Evolutionary conservation across 2,797 vertebrate genomes (phyloP).

Genomic region (Microctenopoma stevenorrisi): DNA sequence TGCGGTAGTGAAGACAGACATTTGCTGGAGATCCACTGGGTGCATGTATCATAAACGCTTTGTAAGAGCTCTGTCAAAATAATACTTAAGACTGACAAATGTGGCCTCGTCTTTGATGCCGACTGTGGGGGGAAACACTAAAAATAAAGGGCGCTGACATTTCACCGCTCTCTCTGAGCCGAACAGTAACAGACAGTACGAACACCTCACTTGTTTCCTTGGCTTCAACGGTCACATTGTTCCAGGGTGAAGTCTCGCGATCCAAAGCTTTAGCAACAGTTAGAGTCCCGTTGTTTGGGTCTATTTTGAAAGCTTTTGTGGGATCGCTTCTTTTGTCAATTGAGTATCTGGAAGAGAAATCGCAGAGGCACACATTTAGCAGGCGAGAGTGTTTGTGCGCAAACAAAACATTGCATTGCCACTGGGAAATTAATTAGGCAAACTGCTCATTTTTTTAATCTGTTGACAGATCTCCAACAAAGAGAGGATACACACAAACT

Average conservation of each 20-base stretch:
- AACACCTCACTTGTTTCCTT: slow-evolving; percentile 89
- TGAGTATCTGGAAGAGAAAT: slow-evolving; percentile 86
- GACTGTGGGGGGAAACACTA: neutral
- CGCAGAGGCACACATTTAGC: slow-evolving; percentile 52
- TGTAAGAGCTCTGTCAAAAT: slow-evolving; percentile 65
- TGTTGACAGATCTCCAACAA: slow-evolving; percentile 66
- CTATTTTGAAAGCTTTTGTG: slow-evolving; percentile 86
- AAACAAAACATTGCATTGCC: slow-evolving; percentile 60
- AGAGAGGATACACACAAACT: slow-evolving; percentile 30
- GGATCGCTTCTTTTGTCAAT: slow-evolving; percentile 78
- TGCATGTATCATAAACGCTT: slow-evolving; percentile 69
- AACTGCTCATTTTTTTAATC: slow-evolving; percentile 59
- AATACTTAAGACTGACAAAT: slow-evolving; percentile 66
- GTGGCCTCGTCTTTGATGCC: slow-evolving; percentile 29
- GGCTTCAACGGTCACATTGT: slow-evolving; percentile 91
- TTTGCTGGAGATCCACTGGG: slow-evolving; percentile 64
- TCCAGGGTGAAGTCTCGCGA: slow-evolving; percentile 88
- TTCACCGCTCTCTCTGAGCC: slow-evolving; percentile 16
- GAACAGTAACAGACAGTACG: neutral
- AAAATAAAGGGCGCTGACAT: neutral
- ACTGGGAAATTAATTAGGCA: slow-evolving; percentile 69
- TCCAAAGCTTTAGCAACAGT: slow-evolving; percentile 85
- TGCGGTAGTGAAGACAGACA: slow-evolving; percentile 76
- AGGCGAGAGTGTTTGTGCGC: slow-evolving; percentile 54
- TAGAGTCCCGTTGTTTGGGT: slow-evolving; percentile 89